These are phyloP conservation scores for Portevinia maculata DNA, from an alignment of 2,888 invertebrate genomes.

Conservation along the genomic window DNA sequence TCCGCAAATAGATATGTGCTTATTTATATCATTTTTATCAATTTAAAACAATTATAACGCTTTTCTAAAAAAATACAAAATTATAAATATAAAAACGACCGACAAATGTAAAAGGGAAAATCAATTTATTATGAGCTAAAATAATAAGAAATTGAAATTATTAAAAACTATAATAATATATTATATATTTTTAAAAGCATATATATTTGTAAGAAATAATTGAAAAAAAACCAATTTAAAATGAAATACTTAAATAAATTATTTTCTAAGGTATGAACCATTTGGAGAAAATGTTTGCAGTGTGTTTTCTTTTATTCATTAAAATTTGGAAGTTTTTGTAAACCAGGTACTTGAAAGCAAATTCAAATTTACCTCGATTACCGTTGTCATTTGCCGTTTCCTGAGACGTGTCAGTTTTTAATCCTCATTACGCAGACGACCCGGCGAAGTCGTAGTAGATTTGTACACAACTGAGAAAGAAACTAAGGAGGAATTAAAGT, in stretches of 20 bases:
- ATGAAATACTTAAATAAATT: constrained; percentile 74
- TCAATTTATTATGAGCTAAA: constrained; percentile 64
- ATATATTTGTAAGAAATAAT: constrained; percentile 75
- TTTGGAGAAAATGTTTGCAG: constrained; percentile 55
- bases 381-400: too few species aligned
- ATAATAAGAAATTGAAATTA: constrained; percentile 36
- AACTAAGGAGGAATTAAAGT: too few species aligned
- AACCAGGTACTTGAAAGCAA: too few species aligned
- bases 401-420: too few species aligned
- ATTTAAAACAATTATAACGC: constrained; percentile 69
- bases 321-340: neutral
- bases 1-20: constrained; percentile 62
- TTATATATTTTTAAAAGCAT: constrained; percentile 73
- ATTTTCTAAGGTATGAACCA: constrained; percentile 75
- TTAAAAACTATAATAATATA: constrained; percentile 57
- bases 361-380: too few species aligned
- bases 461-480: too few species aligned
- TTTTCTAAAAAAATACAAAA: constrained; percentile 57
- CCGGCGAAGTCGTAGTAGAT: too few species aligned
- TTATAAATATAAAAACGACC: constrained; percentile 35
- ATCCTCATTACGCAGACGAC: too few species aligned
- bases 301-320: constrained; percentile 3
- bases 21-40: constrained; percentile 71
- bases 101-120: constrained; percentile 74
- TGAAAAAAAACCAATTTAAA: constrained; percentile 62